Evolutionary conservation across 2,888 invertebrate species (phyloP).

Genomic region (Hecatera dysodea): DNA sequence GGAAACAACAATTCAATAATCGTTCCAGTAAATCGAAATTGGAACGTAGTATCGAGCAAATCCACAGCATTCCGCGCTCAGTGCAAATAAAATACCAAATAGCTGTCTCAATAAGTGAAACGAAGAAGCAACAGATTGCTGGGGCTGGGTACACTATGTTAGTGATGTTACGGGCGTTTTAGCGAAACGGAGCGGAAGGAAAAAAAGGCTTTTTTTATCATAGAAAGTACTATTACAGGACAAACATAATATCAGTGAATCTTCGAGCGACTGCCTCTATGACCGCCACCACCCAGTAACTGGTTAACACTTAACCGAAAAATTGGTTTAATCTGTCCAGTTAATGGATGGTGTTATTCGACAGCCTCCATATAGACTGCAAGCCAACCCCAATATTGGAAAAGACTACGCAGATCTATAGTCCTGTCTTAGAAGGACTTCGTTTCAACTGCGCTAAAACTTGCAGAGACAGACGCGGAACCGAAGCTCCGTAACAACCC

Average conservation of each 20-base stretch:
- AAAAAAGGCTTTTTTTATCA: no score
- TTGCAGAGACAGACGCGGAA: not conserved
- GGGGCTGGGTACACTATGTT: conserved; percentile 19
- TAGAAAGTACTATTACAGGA: no score
- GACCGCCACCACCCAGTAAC: no score
- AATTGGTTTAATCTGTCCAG: no score
- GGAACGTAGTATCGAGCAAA: conserved; percentile 58
- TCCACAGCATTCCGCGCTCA: conserved; percentile 57
- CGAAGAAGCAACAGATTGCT: conserved; percentile 70
- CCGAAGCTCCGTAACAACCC: not conserved
- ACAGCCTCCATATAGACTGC: no score
- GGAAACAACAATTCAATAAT: conserved; percentile 66
- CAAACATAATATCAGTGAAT: no score
- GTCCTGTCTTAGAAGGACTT: not conserved
- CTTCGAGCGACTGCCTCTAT: no score
- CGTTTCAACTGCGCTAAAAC: not conserved
- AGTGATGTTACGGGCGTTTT: not conserved
- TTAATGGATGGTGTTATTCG: no score
- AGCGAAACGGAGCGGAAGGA: not conserved
- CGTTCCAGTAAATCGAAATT: conserved; percentile 64
- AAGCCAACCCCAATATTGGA: no score
- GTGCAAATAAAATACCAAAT: conserved; percentile 75
- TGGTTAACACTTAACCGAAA: no score
- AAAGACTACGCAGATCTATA: no score
- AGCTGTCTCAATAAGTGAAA: conserved; percentile 74